These are phyloP conservation scores for Ips nitidus DNA, from an alignment of 1,140 invertebrate species.

Conservation along the genomic window DNA sequence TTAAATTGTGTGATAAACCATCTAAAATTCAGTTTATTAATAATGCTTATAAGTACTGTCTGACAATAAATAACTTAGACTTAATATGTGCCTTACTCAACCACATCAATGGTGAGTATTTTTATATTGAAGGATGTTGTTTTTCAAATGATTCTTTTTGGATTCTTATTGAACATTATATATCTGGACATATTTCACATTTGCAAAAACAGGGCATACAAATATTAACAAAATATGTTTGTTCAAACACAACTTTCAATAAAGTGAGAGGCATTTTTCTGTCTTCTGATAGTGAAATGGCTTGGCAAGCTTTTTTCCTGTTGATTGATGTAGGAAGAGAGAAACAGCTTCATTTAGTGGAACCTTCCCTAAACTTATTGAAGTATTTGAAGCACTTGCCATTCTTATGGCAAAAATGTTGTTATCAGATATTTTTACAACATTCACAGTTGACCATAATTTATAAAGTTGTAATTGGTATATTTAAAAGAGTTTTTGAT, in stretches of 20 bases:
- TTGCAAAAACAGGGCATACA: constrained; percentile 32
- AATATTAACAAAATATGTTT: constrained; percentile 24
- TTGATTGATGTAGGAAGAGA: constrained; percentile 48
- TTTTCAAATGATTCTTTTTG: constrained; percentile 20
- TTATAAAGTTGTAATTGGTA: constrained; percentile 24
- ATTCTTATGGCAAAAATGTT: constrained; percentile 44
- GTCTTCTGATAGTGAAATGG: constrained; percentile 25
- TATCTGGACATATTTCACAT: background rate
- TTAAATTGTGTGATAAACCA: constrained; percentile 3
- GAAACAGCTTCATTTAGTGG: constrained; percentile 49
- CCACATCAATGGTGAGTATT: background rate
- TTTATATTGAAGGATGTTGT: constrained; percentile 2
- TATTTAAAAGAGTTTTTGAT: constrained; percentile 34
- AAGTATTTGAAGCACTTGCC: constrained; percentile 39
- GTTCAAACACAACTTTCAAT: constrained; percentile 12
- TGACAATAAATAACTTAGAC: constrained; percentile 24
- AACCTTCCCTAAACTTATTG: constrained; percentile 44
- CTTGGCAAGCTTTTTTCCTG: constrained; percentile 47
- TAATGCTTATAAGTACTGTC: constrained; percentile 15
- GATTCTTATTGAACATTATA: constrained; percentile 10
- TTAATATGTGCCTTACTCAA: constrained; percentile 21
- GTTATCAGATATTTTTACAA: constrained; percentile 40
- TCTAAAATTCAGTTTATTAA: constrained; percentile 10
- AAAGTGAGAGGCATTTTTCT: constrained; percentile 26
- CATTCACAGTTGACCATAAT: constrained; percentile 40